phyloP scores from a whole-genome alignment of 2,888 invertebrate species.

The Apomyelois bistriatella region DNA sequence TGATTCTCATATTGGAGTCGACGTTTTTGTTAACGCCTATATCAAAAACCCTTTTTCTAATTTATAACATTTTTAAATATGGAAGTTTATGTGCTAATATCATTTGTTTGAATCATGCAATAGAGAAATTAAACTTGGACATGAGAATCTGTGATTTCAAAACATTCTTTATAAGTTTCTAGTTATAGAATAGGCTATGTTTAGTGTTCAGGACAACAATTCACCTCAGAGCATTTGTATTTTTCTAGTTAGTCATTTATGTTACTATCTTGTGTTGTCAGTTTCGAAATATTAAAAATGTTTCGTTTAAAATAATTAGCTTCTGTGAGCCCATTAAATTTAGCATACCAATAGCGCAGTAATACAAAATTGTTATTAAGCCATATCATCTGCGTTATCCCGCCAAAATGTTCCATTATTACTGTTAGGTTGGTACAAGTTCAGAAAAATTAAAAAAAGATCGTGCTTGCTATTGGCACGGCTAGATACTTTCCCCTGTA shows the following conservation, averaged over 20 bases:
- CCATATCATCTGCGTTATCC: no score
- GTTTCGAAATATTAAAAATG: background rate
- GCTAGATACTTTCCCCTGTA: no score
- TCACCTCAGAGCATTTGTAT: slow-evolving; percentile 18
- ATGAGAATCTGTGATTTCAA: slow-evolving; percentile 20
- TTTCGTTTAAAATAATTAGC: no score
- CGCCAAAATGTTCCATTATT: no score
- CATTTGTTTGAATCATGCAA: background rate
- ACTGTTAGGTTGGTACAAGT: no score
- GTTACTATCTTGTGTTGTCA: slow-evolving; percentile 3
- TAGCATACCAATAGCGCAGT: no score
- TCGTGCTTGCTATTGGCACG: no score
- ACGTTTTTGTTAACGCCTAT: background rate
- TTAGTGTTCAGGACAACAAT: slow-evolving; percentile 1
- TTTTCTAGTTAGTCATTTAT: slow-evolving; percentile 15
- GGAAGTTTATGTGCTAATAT: background rate
- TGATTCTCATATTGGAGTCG: background rate
- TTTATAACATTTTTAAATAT: background rate
- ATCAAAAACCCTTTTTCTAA: background rate
- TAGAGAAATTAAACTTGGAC: background rate
- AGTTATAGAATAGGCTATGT: slow-evolving; percentile 2
- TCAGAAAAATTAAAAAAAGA: no score
- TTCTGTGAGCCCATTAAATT: no score
- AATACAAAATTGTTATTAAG: no score
- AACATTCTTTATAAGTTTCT: slow-evolving; percentile 16